A percentile compares a stretch with the other conserved stretches of the same genome.
These are phyloP conservation scores for Neolamprologus modestus DNA, from an alignment of 2,113 vertebrate genomes.

Conservation along the genomic window DNA sequence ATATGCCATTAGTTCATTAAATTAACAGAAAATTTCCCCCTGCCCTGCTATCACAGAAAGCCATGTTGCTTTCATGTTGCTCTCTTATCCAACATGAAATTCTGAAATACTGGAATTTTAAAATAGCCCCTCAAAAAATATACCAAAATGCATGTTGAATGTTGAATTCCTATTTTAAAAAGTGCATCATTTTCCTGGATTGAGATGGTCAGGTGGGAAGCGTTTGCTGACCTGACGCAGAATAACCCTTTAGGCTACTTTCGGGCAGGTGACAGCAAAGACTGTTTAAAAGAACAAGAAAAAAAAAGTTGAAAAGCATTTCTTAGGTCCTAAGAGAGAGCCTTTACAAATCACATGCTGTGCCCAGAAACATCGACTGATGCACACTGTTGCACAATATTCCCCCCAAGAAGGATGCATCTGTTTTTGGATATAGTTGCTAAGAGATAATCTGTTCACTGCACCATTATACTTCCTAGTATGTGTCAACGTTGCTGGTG, in stretches of 20 bases:
- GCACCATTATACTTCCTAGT: not conserved
- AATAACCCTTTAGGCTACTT: not conserved
- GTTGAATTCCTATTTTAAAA: fast-evolving
- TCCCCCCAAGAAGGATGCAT: not conserved
- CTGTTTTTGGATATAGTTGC: not conserved
- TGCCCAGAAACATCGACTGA: not conserved
- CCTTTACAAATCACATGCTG: not conserved
- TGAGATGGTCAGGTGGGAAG: not conserved
- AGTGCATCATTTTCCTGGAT: not conserved
- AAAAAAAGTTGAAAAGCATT: not conserved
- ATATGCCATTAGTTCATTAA: not conserved
- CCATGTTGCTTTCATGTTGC: not conserved
- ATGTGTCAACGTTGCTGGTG: not conserved
- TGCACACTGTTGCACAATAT: not conserved
- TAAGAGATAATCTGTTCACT: not conserved
- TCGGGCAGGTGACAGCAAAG: not conserved
- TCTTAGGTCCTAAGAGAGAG: not conserved
- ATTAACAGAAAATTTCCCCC: not conserved
- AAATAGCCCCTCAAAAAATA: not conserved
- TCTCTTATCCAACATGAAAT: not conserved
- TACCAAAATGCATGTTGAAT: not conserved
- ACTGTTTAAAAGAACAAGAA: not conserved
- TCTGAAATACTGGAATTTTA: not conserved
- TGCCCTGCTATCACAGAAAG: not conserved
- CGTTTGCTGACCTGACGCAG: not conserved